Evolutionary conservation across 2,113 vertebrate genomes (phyloP).

Genomic region (Eptesicus fuscus): DNA sequence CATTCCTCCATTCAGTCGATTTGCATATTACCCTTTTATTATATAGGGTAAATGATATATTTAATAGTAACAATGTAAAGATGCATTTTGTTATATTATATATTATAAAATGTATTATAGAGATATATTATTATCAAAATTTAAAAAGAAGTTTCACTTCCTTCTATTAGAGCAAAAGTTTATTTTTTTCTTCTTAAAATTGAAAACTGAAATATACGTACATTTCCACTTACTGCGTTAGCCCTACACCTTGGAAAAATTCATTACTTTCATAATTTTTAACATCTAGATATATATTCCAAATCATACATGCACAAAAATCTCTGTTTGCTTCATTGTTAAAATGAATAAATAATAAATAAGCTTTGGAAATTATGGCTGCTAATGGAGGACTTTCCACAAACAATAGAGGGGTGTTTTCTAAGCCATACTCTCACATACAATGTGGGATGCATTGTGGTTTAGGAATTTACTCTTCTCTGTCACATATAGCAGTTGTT

Average conservation of each 20-base stretch:
- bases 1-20: too few species aligned
- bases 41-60: background rate
- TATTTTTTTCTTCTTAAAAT: background rate
- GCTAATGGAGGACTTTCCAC: background rate
- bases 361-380: background rate
- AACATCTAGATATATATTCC: background rate
- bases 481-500: background rate
- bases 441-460: background rate
- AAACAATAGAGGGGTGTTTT: background rate
- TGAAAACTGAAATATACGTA: background rate
- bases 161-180: background rate
- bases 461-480: constrained; percentile 26
- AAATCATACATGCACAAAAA: background rate
- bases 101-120: background rate
- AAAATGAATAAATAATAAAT: background rate
- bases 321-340: background rate
- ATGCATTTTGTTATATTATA: background rate
- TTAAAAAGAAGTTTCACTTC: background rate
- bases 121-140: background rate
- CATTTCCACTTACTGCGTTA: background rate
- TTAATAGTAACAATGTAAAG: background rate
- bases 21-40: background rate
- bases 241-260: background rate
- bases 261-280: background rate
- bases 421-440: background rate